Base-by-base conservation (phyloP, 2,888 invertebrate species). In the Dinocampus coccinellae region DNA sequence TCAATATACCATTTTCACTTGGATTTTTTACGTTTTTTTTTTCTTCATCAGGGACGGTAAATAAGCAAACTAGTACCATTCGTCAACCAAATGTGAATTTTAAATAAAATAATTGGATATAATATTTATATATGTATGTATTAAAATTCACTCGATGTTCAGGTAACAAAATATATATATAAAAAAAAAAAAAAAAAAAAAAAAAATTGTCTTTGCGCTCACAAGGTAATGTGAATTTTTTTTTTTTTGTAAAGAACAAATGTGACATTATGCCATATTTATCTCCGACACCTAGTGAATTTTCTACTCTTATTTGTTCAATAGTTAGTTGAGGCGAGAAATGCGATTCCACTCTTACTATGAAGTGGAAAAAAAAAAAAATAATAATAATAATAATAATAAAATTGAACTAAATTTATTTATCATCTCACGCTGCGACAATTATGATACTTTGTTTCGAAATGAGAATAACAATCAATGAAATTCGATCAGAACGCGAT, bases 51-150 rank as follows among this genome's bases (percentile, higher is more conserved):
- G 84, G 85, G 82, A 87, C 84, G 87, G 83, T 84, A 85, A 87
- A 55, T 36, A 36, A 86, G 84, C 80, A 87, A 85, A 83, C 84
- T 83, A 86, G 85, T 85, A 86, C 85, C 85, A 85, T 85, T 86
- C 83, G 84, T 87, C 85, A 85, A 84, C 84, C 79, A 78, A 79
- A 72, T 81, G 77, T 77, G 75, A 79, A 79, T 81, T 80, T 76
- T 72, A 77, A 75, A 74, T 65, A 26, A 42, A 75, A 77, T 20
- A 16, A 77, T 55, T 55, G 10, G 10, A 22, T 4, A 55, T 55
- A 29, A 13, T n/a, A 6, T 39, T 3, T 39, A 3, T 1, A 7
- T 7, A 29, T 47, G 47, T 20, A 58, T 33, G 16, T 13, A 3
- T n/a, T 58, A 16, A 13, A 69, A 72, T 69, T 69, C 69, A 63